Evolutionary conservation across 2,888 invertebrate species (phyloP), one percentile per base, ranked within the genome.

Genomic region (Azorinus chamasolen): DNA sequence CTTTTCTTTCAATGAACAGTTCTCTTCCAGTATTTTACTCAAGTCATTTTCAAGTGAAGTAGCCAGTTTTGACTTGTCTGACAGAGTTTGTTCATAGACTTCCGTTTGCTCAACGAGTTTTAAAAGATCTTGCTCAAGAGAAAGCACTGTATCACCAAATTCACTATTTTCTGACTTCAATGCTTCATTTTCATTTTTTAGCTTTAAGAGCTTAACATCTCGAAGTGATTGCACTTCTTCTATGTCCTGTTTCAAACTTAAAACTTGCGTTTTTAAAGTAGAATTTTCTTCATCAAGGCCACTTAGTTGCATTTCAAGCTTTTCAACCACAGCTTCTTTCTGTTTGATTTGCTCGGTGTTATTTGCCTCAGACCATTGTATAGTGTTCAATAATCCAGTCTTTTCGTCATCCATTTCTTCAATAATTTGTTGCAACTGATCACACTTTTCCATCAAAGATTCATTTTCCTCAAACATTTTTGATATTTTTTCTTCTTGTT

Each of bases 351-450:
- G 72, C 43, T 43, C 27, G 37, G 45, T 55, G 2, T 58, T 39
- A 14, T 73, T 61, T 12, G 37, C 16, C 37, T 65, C 69, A 6
- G 57, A 46, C 32, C 32, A 45, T 55, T 76, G 72, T 22, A 63
- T 50, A 41, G 55, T 48, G 22, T 65, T 62, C 59, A 74, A 20
- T 39, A 85, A 61, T 8, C 22, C 45, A 16, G 64, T 64, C 65
- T 81, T 81, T 37, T 81, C 79, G 51, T 80, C 65, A 64, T 83
- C 82, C 43, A 79, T 27, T 24, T 73, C 73, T 59, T 62, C 53
- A n/a, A 79, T 70, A 32, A 80, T 58, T 46, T 46, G 61, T 61
- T 75, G 62, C n/a, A 72, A 48, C 59, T 83, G 78, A 37, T 75
- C 66, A 68, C 72, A 73, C 58, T 82, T 78, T 22, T 57, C 58